These are phyloP conservation scores for Cantharis rufa DNA, from an alignment of 2,888 invertebrate species.

Conservation along the genomic window DNA sequence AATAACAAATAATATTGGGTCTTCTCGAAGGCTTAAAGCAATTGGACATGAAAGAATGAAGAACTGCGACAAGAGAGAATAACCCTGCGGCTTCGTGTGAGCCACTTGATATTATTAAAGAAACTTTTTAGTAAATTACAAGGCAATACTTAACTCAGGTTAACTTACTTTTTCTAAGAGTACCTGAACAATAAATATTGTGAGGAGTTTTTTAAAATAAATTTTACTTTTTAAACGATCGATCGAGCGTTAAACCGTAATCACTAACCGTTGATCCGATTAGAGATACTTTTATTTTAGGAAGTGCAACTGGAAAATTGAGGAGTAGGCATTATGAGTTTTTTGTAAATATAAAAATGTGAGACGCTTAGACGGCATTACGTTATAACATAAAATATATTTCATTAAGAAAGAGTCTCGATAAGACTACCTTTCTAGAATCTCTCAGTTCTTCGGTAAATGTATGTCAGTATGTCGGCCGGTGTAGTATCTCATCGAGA, in stretches of 20 bases:
- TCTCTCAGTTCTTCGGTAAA: constrained; percentile 33
- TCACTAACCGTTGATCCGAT: neutral
- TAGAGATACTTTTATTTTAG: neutral
- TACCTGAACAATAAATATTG: neutral
- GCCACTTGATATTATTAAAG: constrained; percentile 43
- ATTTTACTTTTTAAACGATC: neutral
- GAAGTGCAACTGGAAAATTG: neutral
- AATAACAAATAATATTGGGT: constrained; percentile 32
- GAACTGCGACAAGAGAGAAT: constrained; percentile 43
- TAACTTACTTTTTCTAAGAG: neutral
- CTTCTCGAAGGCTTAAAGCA: constrained; percentile 33
- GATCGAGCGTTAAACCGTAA: neutral
- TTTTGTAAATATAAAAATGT: too few relatives aligned
- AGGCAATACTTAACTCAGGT: neutral
- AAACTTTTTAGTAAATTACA: constrained; percentile 36
- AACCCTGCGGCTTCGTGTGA: constrained; percentile 41
- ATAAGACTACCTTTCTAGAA: constrained; percentile 29
- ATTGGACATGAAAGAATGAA: constrained; percentile 32
- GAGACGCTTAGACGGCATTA: neutral
- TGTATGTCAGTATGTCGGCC: constrained; percentile 46
- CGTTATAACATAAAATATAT: neutral
- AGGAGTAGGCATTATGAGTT: too few relatives aligned
- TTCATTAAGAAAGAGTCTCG: neutral
- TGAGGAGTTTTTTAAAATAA: neutral
- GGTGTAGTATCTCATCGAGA: constrained; percentile 29